These are phyloP conservation scores for Semnornis frantzii DNA, from an alignment of 2,113 vertebrate species.

Conservation along the genomic window DNA sequence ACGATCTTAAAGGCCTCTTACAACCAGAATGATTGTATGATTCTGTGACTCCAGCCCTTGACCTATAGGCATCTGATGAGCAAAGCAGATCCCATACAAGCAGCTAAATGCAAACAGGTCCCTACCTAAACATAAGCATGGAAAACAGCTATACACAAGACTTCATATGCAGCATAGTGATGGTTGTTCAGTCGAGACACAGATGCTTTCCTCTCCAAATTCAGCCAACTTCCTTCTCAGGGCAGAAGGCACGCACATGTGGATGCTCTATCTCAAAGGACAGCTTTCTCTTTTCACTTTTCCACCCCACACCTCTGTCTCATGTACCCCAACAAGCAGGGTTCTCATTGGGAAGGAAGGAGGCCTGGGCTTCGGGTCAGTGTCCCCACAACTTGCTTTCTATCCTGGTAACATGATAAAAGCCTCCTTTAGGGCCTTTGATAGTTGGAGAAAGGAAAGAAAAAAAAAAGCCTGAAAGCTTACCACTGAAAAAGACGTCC, in stretches of 20 bases:
- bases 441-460: neutral
- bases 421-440: neutral
- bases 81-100: neutral
- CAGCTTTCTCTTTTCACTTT: neutral
- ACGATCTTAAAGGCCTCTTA: neutral
- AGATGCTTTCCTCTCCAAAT: neutral
- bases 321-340: neutral
- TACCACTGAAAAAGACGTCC: neutral
- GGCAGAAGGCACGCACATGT: rapidly evolving
- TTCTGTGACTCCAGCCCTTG: neutral
- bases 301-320: rapidly evolving
- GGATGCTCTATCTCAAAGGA: neutral
- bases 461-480: neutral
- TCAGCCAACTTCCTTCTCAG: neutral
- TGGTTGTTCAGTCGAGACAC: neutral
- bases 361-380: neutral
- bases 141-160: neutral
- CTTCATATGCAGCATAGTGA: neutral
- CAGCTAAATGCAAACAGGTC: neutral
- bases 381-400: neutral
- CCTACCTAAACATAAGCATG: rapidly evolving
- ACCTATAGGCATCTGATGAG: neutral
- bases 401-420: neutral
- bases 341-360: neutral
- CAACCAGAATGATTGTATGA: neutral